Percentiles rank a stretch among this genome's conserved stretches.
Evolutionary conservation across 2,888 invertebrate species (phyloP).

Genomic region (Rhagonycha lutea): DNA sequence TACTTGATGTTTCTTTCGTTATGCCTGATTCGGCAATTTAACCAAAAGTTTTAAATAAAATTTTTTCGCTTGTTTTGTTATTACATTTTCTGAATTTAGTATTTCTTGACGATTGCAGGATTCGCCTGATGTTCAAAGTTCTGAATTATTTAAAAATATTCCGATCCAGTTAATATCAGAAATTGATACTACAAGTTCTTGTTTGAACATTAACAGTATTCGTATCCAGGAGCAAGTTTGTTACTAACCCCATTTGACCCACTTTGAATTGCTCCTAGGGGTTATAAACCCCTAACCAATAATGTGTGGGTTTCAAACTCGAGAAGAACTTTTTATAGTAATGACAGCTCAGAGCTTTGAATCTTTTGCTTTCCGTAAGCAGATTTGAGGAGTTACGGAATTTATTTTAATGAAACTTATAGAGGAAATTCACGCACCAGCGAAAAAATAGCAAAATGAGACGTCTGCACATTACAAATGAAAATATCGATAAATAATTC

Average conservation of each 20-base stretch:
- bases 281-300: conserved; percentile 23
- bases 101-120: neutral
- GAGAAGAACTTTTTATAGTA: conserved; percentile 21
- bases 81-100: neutral
- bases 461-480: neutral
- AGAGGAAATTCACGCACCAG: neutral
- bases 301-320: conserved; percentile 21
- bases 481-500: neutral
- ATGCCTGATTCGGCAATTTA: neutral
- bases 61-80: neutral
- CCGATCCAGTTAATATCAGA: conserved; percentile 12
- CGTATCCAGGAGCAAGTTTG: conserved; percentile 14
- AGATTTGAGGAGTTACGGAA: conserved; percentile 4
- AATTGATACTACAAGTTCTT: conserved; percentile 23
- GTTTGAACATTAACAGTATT: conserved; percentile 12
- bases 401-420: conserved; percentile 2
- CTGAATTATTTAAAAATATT: neutral
- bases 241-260: conserved; percentile 21
- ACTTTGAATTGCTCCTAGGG: conserved; percentile 21
- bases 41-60: neutral
- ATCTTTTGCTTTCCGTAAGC: conserved; percentile 11
- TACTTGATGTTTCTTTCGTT: neutral
- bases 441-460: neutral
- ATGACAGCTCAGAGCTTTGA: conserved; percentile 16
- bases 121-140: neutral